Evolutionary conservation across 1,140 invertebrate species (phyloP).

Genomic region (Drosophila parvula): DNA sequence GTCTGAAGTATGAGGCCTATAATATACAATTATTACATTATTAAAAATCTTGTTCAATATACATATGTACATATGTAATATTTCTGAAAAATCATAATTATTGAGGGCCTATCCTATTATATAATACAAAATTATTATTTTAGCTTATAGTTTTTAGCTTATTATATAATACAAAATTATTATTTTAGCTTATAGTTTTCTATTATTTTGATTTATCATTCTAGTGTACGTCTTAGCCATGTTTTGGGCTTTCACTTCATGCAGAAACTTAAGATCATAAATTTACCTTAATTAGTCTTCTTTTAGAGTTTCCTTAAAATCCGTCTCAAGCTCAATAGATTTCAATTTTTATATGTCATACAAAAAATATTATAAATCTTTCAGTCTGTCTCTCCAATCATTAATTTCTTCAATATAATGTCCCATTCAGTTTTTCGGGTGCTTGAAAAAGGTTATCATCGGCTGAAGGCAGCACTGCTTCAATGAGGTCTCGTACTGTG

Average conservation of each 20-base stretch:
- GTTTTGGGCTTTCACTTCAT: background rate
- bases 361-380: too few species aligned
- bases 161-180: too few species aligned
- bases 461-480: background rate
- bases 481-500: slow-evolving; percentile 26
- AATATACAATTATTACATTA: too few species aligned
- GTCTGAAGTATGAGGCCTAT: too few species aligned
- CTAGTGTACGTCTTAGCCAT: background rate
- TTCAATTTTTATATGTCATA: background rate
- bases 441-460: background rate
- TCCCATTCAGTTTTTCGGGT: background rate
- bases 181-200: background rate
- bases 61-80: too few species aligned
- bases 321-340: too few species aligned
- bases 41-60: too few species aligned
- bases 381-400: background rate
- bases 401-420: background rate
- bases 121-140: too few species aligned
- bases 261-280: accelerated
- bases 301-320: background rate
- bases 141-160: background rate
- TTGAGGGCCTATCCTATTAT: background rate
- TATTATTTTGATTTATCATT: too few species aligned
- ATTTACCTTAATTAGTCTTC: too few species aligned
- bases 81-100: background rate